Conservation (phyloP, 2,888 invertebrate genomes). For the Hetaerina titia region DNA sequence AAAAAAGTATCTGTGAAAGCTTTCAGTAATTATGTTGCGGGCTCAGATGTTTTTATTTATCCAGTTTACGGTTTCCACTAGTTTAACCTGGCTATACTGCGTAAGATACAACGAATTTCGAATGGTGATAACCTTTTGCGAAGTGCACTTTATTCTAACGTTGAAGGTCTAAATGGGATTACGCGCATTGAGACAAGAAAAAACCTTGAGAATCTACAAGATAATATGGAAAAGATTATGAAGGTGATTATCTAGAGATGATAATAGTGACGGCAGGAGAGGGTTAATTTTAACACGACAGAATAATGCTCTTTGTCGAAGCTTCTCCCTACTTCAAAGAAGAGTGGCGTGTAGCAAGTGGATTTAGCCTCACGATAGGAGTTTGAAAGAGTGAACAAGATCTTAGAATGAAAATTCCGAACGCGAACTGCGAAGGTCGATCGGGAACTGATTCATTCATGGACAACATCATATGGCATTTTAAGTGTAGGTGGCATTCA, state of each 20-base stretch:
- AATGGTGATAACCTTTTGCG: too few relatives aligned
- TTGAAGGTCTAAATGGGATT: neutral
- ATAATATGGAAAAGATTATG: neutral
- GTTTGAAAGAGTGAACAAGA: neutral
- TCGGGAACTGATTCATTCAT: neutral
- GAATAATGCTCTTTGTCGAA: neutral
- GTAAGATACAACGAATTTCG: too few relatives aligned
- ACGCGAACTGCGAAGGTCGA: neutral
- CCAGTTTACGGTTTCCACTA: too few relatives aligned
- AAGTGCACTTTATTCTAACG: neutral
- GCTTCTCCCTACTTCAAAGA: neutral
- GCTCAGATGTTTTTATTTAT: too few relatives aligned
- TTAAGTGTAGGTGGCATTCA: neutral
- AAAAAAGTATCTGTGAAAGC: too few relatives aligned
- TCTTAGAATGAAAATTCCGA: slow-evolving; percentile 4
- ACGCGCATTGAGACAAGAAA: neutral
- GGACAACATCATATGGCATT: slow-evolving; percentile 12
- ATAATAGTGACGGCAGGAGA: neutral
- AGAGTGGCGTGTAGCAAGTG: neutral
- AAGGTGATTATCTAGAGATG: too few relatives aligned
- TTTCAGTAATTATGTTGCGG: too few relatives aligned
- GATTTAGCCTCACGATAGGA: neutral
- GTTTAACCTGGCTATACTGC: too few relatives aligned
- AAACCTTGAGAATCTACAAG: neutral
- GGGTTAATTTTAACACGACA: neutral